phyloP scores from a whole-genome alignment of 2,797 vertebrate species.

The Lepidocolaptes lacrymiger region DNA sequence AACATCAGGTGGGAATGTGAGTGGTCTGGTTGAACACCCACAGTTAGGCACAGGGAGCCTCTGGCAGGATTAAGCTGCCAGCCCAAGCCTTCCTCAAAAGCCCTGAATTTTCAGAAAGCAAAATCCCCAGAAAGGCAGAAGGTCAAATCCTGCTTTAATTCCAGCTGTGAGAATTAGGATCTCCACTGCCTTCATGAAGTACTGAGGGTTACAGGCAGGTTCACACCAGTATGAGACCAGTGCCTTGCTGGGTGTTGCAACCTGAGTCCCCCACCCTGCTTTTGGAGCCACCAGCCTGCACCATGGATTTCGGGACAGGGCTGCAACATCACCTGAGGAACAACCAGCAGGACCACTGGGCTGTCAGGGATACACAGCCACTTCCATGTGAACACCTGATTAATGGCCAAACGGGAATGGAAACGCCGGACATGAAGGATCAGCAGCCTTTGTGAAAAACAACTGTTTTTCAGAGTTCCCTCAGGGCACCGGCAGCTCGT shows the following conservation, averaged over 20 bases:
- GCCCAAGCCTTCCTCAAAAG: background rate
- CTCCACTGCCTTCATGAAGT: accelerated
- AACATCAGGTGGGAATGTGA: background rate
- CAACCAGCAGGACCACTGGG: accelerated
- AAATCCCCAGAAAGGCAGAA: background rate
- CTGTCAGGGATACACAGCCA: background rate
- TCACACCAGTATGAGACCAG: background rate
- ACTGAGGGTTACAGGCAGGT: background rate
- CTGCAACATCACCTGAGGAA: background rate
- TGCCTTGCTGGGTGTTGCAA: background rate
- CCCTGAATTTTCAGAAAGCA: background rate
- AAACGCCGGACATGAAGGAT: conserved; percentile 8
- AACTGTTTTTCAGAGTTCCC: conserved; percentile 55
- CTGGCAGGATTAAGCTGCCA: background rate
- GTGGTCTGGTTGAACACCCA: background rate
- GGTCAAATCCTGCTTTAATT: background rate
- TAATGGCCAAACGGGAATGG: conserved; percentile 12
- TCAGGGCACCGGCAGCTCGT: conserved; percentile 27
- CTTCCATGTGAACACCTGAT: background rate
- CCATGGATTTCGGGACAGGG: background rate
- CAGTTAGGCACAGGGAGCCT: background rate
- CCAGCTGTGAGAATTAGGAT: background rate
- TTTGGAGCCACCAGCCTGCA: accelerated
- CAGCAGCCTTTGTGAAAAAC: conserved; percentile 60
- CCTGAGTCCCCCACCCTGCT: accelerated